Evolutionary conservation across 2,797 vertebrate genomes (phyloP), one percentile per base, ranked within the genome.

Genomic region (Rhyacichthys aspro): DNA sequence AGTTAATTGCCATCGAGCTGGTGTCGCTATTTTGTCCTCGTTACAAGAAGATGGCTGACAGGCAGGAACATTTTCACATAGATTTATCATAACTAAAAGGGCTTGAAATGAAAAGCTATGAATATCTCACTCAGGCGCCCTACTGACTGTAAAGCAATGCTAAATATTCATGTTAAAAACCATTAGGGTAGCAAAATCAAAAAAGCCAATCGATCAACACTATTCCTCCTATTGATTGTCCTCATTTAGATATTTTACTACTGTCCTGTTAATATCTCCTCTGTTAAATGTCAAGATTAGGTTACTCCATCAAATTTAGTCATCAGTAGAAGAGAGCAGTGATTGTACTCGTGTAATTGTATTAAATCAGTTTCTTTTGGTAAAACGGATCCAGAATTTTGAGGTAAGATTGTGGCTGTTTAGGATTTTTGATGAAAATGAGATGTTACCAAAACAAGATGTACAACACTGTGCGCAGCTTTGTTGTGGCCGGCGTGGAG

Each of bases 361-460:
- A 14, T 55, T 63, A 43, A 62, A 68, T 36, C 7, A 56, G 46
- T 70, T 78, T 82, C 11, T 76, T 63, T 76, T 53, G 52, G 62
- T 45, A 57, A 74, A 79, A 73, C 53, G 16, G 45, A 81, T 65
- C 55, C 66, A 72, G 59, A 72, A 43, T 16, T 66, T 57, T 60
- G 37, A 43, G 55, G 49, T 14, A 72, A 56, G 68, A 63, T 76
- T 81, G 80, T 59, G 59, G 70, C 61, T 55, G 53, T 76, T 81
- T 78, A 76, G 53, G 54, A 60, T 78, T 67, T 78, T 72, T 63
- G n/a, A 68, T 68, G 50, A 82, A 85, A 83, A 80, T 74, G 46
- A 68, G 72, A 77, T 66, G 76, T 88, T 86, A 83, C 73, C 66
- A 81, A 85, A 84, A 79, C 80, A 83, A 83, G 63, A 86, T 81